Base-by-base conservation (phyloP, 2,888 invertebrate species). In the Eristalis tenax region DNA sequence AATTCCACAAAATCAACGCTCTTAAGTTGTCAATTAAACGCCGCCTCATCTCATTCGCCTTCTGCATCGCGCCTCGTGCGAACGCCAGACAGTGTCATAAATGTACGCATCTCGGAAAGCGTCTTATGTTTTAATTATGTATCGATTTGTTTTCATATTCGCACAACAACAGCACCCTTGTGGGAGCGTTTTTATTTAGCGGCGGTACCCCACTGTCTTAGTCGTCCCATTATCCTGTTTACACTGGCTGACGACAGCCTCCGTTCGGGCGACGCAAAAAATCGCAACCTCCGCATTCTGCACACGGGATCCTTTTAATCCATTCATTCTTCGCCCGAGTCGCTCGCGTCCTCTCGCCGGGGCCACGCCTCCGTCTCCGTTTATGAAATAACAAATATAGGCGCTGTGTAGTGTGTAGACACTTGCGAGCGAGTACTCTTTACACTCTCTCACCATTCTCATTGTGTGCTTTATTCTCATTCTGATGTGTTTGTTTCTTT, bases 71-170 rank as follows among this genome's bases (percentile, higher is more conserved):
- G n/a, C 18, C 50, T 43, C 50, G n/a, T n/a, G 6, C 8, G 50
- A 50, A 6, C n/a, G 18, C n/a, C 15, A 40, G 40, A 40, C 28
- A 26, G n/a, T 15, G 15, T 43, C 69, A 11, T 50, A 63, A 23
- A 50, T 69, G 69, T 35, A 69, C 38, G 28, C 28, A 56, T 43
- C 66, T 76, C 15, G 43, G 28, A 57, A 22, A 28, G 26, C 63
- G 43, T 57, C 57, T 65, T 78, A 65, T 78, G 65, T 78, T 78
- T 78, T 78, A 78, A 71, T 71, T 78, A 78, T 71, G 28, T 57
- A 78, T 71, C 70, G 64, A 78, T 78, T 78, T 65, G 71, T 70
- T 78, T 78, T 71, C 63, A 64, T 65, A 63, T 38, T 28, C 5
- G 4, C 8, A 6, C 10, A 0, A 2, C 13, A 11, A 4, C 18